Evolutionary conservation across 1,140 invertebrate genomes (phyloP), one percentile per base, ranked within the genome.

Genomic region (Drosophila navojoa): DNA sequence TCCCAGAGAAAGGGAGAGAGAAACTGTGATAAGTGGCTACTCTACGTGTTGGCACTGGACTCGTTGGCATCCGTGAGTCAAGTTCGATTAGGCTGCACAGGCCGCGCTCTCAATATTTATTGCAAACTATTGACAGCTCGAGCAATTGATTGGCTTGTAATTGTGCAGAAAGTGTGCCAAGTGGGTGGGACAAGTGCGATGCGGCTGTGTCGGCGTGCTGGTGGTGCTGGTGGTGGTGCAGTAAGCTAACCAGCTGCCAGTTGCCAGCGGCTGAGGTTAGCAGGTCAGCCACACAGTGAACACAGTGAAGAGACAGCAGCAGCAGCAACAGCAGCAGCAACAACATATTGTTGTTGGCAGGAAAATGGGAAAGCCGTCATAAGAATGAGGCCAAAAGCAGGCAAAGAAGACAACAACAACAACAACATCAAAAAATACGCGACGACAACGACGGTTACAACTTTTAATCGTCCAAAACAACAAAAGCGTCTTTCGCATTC

Each of bases 381-480:
- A 54, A 60, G 64, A 89, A 89, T 84, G 77, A 73, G 85, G 84
- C 70, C 84, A 89, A 82, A 82, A 82, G 82, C 75, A 72, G 76
- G 79, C 78, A 32, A 32, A 32, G 53, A 85, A 79, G 66, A 72
- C 71, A 22, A 3, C 19, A 22, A 22, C 2, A 22, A 19, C 1
- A 19, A 19, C n/a, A n/a, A n/a, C n/a, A n/a, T n/a, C n/a, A 69
- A 76, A 50, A 54, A 54, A 67, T 25, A 47, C 35, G 40, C 67
- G 42, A 49, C 80, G 60, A 60, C 73, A 69, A 74, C 66, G 45
- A 62, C 42, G 77, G 76, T 62, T 79, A 77, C 77, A 91, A 91
- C 84, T 91, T 91, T 91, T 91, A 91, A 91, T 91, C 84, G 90
- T 52, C 71, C 69, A 71, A 77, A 77, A 77, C 70, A 90, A 90